A percentile compares a stretch with the other conserved stretches of the same genome.
These are phyloP conservation scores for Pelodytes ibericus DNA, from an alignment of 2,797 vertebrate species.

Conservation along the genomic window DNA sequence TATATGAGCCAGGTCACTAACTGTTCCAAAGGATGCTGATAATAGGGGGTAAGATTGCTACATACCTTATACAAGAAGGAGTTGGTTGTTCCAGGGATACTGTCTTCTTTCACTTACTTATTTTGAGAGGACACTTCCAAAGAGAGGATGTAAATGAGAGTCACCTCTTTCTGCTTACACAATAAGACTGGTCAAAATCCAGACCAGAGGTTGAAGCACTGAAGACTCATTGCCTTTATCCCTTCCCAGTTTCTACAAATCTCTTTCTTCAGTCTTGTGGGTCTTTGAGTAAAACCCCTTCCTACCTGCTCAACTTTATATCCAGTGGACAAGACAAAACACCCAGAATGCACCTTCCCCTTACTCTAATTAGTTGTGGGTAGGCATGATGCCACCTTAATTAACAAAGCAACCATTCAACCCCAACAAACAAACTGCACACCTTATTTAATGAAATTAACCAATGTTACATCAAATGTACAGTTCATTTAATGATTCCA, in stretches of 20 bases:
- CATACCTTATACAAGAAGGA: too few species aligned
- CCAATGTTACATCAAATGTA: constrained; percentile 1
- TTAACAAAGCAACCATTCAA: not conserved
- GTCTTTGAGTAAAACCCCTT: not conserved
- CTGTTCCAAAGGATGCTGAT: too few species aligned
- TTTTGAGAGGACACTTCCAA: too few species aligned
- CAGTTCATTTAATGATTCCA: constrained; percentile 1
- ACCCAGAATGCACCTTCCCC: constrained; percentile 19
- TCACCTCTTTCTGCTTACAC: not conserved
- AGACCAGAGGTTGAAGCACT: not conserved
- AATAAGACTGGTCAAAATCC: not conserved
- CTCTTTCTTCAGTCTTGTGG: not conserved
- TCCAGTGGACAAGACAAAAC: constrained; percentile 34
- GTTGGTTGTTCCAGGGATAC: too few species aligned
- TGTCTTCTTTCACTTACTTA: too few species aligned
- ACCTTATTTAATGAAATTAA: constrained; percentile 10
- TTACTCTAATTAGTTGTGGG: constrained; percentile 7
- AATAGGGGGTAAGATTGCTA: too few species aligned
- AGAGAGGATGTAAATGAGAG: too few species aligned
- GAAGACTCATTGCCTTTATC: not conserved
- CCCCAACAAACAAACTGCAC: constrained; percentile 3
- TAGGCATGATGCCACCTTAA: constrained; percentile 10
- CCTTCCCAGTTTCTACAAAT: not conserved
- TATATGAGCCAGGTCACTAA: too few species aligned
- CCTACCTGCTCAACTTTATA: constrained; percentile 27